Conservation (phyloP, 2,888 invertebrate species). For the Ochropacha duplaris region DNA sequence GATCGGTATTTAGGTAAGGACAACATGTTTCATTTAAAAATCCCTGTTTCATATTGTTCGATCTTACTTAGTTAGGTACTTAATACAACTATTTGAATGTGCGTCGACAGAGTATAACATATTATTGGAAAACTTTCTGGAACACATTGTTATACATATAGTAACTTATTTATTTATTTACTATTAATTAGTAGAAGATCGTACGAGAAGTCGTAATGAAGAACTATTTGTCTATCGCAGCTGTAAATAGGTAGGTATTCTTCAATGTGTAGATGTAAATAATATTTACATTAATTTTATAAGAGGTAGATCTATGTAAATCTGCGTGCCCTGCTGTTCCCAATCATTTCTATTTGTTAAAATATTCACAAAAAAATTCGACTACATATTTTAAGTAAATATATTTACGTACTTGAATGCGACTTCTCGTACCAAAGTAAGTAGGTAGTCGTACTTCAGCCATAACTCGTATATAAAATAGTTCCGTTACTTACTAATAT, state of each 20-base stretch:
- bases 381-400: neutral
- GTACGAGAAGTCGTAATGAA: neutral
- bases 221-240: neutral
- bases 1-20: slow-evolving; percentile 26
- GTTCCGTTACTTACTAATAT: slow-evolving; percentile 14
- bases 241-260: neutral
- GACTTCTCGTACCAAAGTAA: neutral
- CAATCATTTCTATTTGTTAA: neutral
- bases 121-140: slow-evolving; percentile 71
- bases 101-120: slow-evolving; percentile 51
- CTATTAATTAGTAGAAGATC: slow-evolving; percentile 9
- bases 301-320: neutral
- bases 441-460: too few species aligned
- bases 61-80: slow-evolving; percentile 49
- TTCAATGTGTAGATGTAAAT: neutral
- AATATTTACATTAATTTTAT: neutral
- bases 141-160: slow-evolving; percentile 67
- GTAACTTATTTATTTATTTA: slow-evolving; percentile 30
- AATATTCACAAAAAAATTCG: neutral
- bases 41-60: slow-evolving; percentile 71
- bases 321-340: neutral
- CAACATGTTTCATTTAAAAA: slow-evolving; percentile 55
- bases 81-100: slow-evolving; percentile 45
- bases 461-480: slow-evolving; percentile 19
- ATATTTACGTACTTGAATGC: neutral